Conservation (phyloP, 2,797 vertebrate species). For the Semaprochilodus insignis region DNA sequence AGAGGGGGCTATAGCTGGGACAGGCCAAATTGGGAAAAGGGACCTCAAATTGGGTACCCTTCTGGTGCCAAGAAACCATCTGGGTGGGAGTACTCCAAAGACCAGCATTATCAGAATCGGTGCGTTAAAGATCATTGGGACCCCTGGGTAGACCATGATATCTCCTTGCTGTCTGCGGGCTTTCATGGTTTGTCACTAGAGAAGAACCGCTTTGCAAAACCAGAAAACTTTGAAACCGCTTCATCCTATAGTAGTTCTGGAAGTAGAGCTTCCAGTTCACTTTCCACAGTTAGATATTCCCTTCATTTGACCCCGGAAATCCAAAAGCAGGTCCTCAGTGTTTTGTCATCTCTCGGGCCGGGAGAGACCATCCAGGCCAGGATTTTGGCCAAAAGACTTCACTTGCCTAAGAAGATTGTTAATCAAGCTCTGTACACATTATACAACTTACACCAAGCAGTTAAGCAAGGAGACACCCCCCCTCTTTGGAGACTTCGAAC, state of each 20-base stretch:
- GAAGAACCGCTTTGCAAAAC: background rate
- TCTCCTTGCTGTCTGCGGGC: constrained; percentile 55
- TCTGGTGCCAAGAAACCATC: constrained; percentile 39
- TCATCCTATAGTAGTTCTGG: constrained; percentile 27
- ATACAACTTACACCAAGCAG: constrained; percentile 68
- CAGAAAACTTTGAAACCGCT: constrained; percentile 17
- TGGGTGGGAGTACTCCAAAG: constrained; percentile 55
- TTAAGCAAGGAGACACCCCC: constrained; percentile 68
- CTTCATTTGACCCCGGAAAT: constrained; percentile 66
- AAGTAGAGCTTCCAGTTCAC: constrained; percentile 31
- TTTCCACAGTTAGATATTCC: constrained; percentile 44
- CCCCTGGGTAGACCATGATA: constrained; percentile 33
- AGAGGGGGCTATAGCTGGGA: constrained; percentile 63
- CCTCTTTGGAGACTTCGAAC: constrained; percentile 83
- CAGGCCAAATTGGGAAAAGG: constrained; percentile 38
- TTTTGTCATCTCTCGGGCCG: constrained; percentile 74
- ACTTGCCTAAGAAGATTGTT: constrained; percentile 81
- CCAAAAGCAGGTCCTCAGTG: constrained; percentile 69
- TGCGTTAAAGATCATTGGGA: constrained; percentile 53
- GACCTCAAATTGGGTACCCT: constrained; percentile 31
- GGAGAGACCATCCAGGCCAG: constrained; percentile 73
- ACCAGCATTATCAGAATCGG: constrained; percentile 42
- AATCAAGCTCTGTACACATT: constrained; percentile 86
- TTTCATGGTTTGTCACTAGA: constrained; percentile 70
- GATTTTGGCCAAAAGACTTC: constrained; percentile 75